These are phyloP conservation scores for Callosobruchus maculatus DNA, from an alignment of 2,888 invertebrate species.

Conservation along the genomic window DNA sequence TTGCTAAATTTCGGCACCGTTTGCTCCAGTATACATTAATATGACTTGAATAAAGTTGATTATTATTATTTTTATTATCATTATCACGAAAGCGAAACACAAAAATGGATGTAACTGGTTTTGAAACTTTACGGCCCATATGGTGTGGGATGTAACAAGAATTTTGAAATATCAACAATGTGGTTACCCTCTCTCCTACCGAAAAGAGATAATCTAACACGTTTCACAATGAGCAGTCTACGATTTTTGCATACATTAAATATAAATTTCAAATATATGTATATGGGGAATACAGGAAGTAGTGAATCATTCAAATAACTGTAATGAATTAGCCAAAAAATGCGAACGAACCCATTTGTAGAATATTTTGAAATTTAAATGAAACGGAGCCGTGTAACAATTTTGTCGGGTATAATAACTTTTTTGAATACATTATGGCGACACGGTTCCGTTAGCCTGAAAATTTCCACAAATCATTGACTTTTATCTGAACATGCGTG, in stretches of 20 bases:
- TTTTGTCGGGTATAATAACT: neutral
- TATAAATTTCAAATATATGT: neutral
- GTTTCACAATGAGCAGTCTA: no score
- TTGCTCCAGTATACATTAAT: no score
- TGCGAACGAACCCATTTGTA: neutral
- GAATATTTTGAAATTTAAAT: neutral
- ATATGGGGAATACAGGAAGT: neutral
- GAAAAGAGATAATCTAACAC: neutral
- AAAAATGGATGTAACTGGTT: no score
- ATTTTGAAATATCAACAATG: no score
- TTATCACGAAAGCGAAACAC: no score
- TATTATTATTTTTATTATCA: no score
- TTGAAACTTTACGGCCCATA: no score
- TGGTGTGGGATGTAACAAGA: no score
- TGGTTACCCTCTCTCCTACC: neutral
- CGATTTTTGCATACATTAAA: neutral
- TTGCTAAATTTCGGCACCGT: no score
- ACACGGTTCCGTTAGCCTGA: neutral
- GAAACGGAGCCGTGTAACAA: neutral
- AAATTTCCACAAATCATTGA: neutral
- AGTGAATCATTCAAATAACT: neutral
- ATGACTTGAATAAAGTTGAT: no score
- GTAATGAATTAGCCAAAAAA: neutral
- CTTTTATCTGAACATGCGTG: neutral
- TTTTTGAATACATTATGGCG: neutral